Percentiles rank a stretch among this genome's conserved stretches.
Evolutionary conservation across 2,797 vertebrate genomes (phyloP).

Genomic region (Vespertilio murinus): DNA sequence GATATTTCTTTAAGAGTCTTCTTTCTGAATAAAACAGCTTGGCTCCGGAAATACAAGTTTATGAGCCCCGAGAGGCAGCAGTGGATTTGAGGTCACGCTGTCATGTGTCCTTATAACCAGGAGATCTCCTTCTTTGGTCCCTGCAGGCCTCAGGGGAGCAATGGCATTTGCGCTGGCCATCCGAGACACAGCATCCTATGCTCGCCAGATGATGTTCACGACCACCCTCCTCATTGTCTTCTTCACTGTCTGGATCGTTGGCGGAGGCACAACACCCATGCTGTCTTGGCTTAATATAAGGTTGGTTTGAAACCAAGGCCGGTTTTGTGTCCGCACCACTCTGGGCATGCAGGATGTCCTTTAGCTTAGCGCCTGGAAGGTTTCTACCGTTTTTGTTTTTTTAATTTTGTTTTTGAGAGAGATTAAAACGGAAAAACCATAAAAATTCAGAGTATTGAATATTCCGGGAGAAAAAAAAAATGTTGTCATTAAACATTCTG

Average conservation of each 20-base stretch:
- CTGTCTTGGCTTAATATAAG: conserved; percentile 97
- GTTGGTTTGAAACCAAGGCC: conserved; percentile 79
- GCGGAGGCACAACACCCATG: conserved; percentile 98
- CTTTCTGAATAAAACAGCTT: conserved; percentile 11
- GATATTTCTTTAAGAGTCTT: neutral
- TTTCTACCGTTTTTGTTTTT: neutral
- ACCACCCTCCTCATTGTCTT: conserved; percentile 98
- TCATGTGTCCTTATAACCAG: neutral
- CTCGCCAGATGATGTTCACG: conserved; percentile 98
- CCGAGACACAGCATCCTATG: conserved; percentile 95
- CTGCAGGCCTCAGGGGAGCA: conserved; percentile 93
- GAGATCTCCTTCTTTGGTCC: conserved; percentile 36
- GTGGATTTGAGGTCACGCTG: neutral
- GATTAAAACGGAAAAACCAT: neutral
- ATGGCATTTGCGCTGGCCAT: conserved; percentile 98
- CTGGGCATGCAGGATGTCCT: neutral
- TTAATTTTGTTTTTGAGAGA: neutral
- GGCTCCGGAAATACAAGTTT: neutral
- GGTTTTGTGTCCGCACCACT: neutral
- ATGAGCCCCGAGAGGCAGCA: neutral
- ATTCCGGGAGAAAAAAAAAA: neutral
- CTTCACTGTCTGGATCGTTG: conserved; percentile 98
- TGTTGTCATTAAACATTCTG: neutral
- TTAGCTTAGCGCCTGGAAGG: neutral
- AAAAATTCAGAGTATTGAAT: neutral